A percentile compares a stretch with the other conserved stretches of the same genome.
These are phyloP conservation scores for Bubo blakistoni DNA, from an alignment of 2,113 vertebrate genomes.

Conservation along the genomic window DNA sequence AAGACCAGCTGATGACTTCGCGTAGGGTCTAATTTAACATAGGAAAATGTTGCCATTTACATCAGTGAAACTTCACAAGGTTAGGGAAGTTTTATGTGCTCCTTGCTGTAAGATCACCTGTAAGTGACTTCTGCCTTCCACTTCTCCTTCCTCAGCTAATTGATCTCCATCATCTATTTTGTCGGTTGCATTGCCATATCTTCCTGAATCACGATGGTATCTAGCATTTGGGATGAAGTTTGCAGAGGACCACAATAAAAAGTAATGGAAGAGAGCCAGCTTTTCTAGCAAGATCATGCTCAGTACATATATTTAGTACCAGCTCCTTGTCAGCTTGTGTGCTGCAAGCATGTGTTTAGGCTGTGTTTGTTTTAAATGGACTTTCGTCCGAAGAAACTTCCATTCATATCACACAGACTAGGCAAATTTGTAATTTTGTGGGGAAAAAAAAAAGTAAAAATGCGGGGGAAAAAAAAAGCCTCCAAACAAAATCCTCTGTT, in stretches of 20 bases:
- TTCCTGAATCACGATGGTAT: neutral
- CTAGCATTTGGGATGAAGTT: neutral
- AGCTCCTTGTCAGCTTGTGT: neutral
- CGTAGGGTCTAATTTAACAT: neutral
- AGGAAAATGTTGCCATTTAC: neutral
- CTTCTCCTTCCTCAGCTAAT: neutral
- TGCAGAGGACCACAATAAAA: neutral
- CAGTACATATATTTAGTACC: neutral
- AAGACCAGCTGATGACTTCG: neutral
- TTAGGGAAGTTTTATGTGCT: neutral
- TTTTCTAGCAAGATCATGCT: neutral
- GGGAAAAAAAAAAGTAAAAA: neutral
- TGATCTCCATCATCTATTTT: neutral
- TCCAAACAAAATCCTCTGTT: neutral
- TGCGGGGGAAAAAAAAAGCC: rapidly evolving
- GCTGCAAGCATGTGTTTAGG: neutral
- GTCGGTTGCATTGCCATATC: rapidly evolving
- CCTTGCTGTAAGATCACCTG: neutral
- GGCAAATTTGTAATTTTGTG: neutral
- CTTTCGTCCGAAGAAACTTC: neutral
- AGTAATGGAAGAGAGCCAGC: neutral
- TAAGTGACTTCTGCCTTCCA: neutral
- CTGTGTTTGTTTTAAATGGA: neutral
- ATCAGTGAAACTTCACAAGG: neutral
- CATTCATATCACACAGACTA: neutral